phyloP scores from a whole-genome alignment of 2,888 invertebrate genomes.

The Tubulanus polymorphus region DNA sequence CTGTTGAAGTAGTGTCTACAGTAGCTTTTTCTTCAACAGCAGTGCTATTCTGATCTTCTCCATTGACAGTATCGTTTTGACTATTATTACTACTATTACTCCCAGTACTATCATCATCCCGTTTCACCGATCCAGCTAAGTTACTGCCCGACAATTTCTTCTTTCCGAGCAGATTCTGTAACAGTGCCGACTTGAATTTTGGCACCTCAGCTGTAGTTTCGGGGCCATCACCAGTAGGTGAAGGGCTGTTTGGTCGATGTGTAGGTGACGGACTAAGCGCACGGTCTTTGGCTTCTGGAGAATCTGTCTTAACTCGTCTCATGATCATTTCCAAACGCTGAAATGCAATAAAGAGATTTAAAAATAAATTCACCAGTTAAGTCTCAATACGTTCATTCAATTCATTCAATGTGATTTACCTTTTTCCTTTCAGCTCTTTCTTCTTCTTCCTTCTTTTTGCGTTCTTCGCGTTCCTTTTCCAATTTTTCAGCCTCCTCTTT shows the following conservation, averaged over 20 bases:
- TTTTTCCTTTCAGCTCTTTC: slow-evolving; percentile 83
- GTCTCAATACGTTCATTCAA: too few species aligned
- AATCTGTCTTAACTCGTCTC: slow-evolving; percentile 44
- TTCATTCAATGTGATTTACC: slow-evolving; percentile 25
- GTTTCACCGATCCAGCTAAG: too few species aligned
- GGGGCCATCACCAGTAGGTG: neutral
- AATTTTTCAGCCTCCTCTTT: slow-evolving; percentile 57
- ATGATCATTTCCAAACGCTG: slow-evolving; percentile 50
- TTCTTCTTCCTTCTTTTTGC: slow-evolving; percentile 78
- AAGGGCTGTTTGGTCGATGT: slow-evolving; percentile 4
- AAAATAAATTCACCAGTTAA: too few species aligned
- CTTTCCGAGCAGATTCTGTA: slow-evolving; percentile 43
- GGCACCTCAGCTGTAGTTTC: slow-evolving; percentile 25
- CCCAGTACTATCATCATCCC: too few species aligned
- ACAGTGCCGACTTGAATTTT: slow-evolving; percentile 42
- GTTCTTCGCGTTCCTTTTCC: slow-evolving; percentile 78
- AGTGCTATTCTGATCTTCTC: neutral
- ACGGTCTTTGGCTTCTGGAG: slow-evolving; percentile 9
- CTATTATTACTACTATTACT: neutral
- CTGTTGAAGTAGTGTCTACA: neutral
- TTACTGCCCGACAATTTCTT: too few species aligned
- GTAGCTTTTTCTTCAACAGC: neutral
- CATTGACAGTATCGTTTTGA: neutral
- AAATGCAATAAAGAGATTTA: slow-evolving; percentile 18
- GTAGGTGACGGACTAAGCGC: neutral